Evolutionary conservation across 2,888 invertebrate genomes (phyloP).

Genomic region (Tillus elongatus): DNA sequence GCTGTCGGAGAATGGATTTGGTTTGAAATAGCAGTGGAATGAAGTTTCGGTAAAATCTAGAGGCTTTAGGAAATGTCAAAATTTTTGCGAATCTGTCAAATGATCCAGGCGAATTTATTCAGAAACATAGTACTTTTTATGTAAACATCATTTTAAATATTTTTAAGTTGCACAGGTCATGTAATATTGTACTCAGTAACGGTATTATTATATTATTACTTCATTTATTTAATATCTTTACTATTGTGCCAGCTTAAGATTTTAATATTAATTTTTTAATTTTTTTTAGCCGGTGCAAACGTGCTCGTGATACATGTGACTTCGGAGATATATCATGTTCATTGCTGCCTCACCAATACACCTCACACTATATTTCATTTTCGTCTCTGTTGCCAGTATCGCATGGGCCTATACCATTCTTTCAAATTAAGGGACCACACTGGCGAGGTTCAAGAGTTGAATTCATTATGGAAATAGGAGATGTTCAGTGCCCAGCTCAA

Average conservation of each 20-base stretch:
- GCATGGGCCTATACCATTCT: constrained; percentile 60
- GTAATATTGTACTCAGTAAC: too few relatives aligned
- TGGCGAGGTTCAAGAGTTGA: constrained; percentile 61
- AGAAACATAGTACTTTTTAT: too few relatives aligned
- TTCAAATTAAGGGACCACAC: constrained; percentile 78
- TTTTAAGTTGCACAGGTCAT: too few relatives aligned
- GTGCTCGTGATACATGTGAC: constrained; percentile 60
- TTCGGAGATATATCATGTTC: constrained; percentile 66
- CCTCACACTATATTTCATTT: constrained; percentile 89
- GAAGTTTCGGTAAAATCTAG: too few relatives aligned
- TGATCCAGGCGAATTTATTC: too few relatives aligned
- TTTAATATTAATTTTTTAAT: constrained; percentile 1
- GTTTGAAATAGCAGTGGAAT: too few relatives aligned
- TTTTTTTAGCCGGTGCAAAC: constrained; percentile 67
- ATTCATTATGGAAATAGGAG: constrained; percentile 63
- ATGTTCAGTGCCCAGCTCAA: constrained; percentile 56
- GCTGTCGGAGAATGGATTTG: too few relatives aligned
- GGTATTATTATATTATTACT: too few relatives aligned
- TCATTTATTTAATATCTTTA: constrained; percentile 7
- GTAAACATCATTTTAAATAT: too few relatives aligned
- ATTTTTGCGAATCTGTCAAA: too few relatives aligned
- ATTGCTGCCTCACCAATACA: constrained; percentile 73
- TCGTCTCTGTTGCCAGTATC: constrained; percentile 68
- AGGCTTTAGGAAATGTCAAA: too few relatives aligned
- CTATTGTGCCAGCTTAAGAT: background rate